Percentiles rank a stretch among this genome's conserved stretches.
Evolutionary conservation across 2,113 vertebrate genomes (phyloP).

Genomic region (Cariama cristata): DNA sequence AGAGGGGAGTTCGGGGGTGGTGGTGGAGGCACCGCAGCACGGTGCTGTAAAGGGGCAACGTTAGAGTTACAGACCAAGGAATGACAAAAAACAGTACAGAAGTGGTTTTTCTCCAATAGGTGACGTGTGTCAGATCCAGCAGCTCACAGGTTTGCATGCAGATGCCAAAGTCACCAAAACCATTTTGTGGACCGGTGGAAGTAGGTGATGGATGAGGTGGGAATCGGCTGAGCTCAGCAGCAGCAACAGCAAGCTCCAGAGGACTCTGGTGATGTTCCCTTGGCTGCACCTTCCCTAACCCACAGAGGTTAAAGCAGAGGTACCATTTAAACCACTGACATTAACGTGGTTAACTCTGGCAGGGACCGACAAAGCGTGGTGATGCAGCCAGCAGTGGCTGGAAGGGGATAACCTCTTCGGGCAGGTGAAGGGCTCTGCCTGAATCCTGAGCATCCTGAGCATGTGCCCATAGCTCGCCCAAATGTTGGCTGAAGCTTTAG

Average conservation of each 20-base stretch:
- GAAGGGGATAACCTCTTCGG: not conserved
- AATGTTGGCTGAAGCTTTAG: not conserved
- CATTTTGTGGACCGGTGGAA: not conserved
- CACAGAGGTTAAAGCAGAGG: not conserved
- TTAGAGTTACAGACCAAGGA: not conserved
- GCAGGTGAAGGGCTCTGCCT: not conserved
- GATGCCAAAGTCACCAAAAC: not conserved
- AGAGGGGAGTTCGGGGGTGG: not conserved
- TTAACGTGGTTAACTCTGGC: not conserved
- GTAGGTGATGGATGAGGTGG: not conserved
- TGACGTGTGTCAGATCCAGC: not conserved
- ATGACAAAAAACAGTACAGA: not conserved
- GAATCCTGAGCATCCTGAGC: not conserved
- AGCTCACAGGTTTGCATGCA: fast-evolving
- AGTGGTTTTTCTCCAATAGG: not conserved
- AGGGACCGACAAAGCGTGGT: fast-evolving
- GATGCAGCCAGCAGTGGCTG: not conserved
- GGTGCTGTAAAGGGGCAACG: too few species aligned
- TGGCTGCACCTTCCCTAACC: not conserved
- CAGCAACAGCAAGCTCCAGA: not conserved
- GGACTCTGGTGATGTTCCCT: too few species aligned
- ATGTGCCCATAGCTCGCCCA: fast-evolving
- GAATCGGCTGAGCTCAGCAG: not conserved
- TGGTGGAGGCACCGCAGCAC: not conserved
- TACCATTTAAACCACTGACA: too few species aligned